Percentiles rank a stretch among this genome's conserved stretches.
Conservation (phyloP, 2,113 vertebrate genomes). For the Phalacrocorax brasilianus region DNA sequence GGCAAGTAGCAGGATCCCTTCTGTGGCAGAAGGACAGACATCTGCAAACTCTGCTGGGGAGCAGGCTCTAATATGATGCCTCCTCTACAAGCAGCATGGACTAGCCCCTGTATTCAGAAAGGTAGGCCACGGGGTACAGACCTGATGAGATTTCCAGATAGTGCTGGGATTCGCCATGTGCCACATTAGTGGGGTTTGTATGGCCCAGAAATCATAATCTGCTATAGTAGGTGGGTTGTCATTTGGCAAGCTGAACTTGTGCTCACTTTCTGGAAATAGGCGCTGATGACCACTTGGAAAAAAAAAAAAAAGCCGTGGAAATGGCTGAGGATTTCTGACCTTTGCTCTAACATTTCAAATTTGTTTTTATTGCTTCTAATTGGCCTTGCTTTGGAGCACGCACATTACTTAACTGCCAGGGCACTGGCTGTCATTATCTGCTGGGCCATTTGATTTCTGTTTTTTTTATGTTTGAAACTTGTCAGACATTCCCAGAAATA, state of each 20-base stretch:
- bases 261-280: not conserved
- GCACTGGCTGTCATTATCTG: conserved; percentile 34
- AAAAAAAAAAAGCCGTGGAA: not conserved
- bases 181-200: not conserved
- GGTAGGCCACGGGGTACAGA: not conserved
- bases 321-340: conserved; percentile 41
- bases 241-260: not conserved
- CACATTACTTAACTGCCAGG: conserved; percentile 21
- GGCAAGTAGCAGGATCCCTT: not conserved
- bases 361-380: conserved; percentile 60
- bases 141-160: not conserved
- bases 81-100: not conserved
- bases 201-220: not conserved
- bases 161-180: not conserved
- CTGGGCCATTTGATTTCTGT: conserved; percentile 34
- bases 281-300: not conserved
- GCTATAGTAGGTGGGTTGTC: not conserved
- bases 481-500: conserved; percentile 24
- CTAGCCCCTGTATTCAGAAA: not conserved
- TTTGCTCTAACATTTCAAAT: conserved; percentile 47
- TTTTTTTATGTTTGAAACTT: conserved; percentile 5
- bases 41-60: not conserved
- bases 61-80: not conserved
- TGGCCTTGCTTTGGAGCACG: conserved; percentile 41
- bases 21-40: not conserved